A percentile compares a stretch with the other conserved stretches of the same genome.
These are phyloP conservation scores for Sparus aurata DNA, from an alignment of 2,797 vertebrate species.

Conservation along the genomic window DNA sequence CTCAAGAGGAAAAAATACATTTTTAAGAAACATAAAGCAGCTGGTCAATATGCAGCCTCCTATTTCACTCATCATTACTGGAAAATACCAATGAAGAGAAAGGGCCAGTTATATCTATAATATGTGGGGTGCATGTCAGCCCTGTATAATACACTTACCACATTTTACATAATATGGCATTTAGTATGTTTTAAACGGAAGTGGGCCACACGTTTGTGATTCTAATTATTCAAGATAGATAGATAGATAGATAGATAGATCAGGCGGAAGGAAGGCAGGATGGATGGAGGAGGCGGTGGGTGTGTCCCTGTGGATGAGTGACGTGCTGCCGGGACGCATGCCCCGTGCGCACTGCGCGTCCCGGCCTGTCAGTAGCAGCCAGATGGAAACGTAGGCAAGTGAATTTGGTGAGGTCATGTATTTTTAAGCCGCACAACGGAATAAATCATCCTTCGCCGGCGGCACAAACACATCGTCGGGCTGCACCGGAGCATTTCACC, in stretches of 20 bases:
- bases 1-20: background rate
- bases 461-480: constrained; percentile 48
- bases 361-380: constrained; percentile 85
- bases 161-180: background rate
- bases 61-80: background rate
- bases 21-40: background rate
- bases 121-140: background rate
- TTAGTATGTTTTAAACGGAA: constrained; percentile 6
- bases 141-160: background rate
- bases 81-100: background rate
- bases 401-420: constrained; percentile 84
- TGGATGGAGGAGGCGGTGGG: constrained; percentile 67
- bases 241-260: constrained; percentile 29
- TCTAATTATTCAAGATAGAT: constrained; percentile 10
- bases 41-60: background rate
- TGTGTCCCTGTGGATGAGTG: constrained; percentile 80
- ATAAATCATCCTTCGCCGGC: constrained; percentile 66
- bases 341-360: constrained; percentile 82
- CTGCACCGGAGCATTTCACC: constrained; percentile 47
- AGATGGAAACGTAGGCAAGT: constrained; percentile 83
- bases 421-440: constrained; percentile 81
- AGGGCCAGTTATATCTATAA: too few species aligned
- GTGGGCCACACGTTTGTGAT: constrained; percentile 16
- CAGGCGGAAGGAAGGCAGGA: constrained; percentile 44
- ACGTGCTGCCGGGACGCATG: constrained; percentile 82